Conservation (phyloP, 1,140 invertebrate species). For the Conus betulinus region DNA sequence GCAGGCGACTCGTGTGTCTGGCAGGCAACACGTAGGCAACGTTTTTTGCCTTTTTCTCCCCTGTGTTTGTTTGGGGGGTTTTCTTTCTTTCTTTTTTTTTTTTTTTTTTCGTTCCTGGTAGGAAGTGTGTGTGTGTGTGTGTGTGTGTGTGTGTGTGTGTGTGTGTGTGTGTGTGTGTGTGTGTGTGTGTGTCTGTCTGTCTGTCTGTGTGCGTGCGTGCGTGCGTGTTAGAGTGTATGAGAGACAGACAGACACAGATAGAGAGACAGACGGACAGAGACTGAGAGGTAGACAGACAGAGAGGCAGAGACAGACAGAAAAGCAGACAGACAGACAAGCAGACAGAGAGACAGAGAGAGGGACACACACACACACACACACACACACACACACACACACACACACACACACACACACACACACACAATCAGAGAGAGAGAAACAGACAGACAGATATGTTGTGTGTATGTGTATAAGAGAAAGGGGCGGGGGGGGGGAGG, state of each 20-base stretch:
- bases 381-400: no score
- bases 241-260: background rate
- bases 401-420: no score
- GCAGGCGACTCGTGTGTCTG: constrained; percentile 11
- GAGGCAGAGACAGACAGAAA: no score
- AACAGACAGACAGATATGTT: no score
- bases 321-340: no score
- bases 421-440: no score
- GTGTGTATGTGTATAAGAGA: no score
- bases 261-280: background rate
- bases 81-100: background rate
- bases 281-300: no score
- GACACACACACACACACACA: no score
- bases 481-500: no score
- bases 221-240: background rate
- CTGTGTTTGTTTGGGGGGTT: background rate
- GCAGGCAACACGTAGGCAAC: background rate
- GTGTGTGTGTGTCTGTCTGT: background rate
- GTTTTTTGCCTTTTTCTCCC: background rate
- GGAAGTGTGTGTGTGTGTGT: constrained; percentile 2
- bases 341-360: no score
- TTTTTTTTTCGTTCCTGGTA: background rate
- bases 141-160: constrained; percentile 22
- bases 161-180: constrained; percentile 25
- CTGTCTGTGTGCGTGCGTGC: constrained; percentile 11